phyloP scores from a whole-genome alignment of 2,888 invertebrate genomes.

The Syrista parreyssii region DNA sequence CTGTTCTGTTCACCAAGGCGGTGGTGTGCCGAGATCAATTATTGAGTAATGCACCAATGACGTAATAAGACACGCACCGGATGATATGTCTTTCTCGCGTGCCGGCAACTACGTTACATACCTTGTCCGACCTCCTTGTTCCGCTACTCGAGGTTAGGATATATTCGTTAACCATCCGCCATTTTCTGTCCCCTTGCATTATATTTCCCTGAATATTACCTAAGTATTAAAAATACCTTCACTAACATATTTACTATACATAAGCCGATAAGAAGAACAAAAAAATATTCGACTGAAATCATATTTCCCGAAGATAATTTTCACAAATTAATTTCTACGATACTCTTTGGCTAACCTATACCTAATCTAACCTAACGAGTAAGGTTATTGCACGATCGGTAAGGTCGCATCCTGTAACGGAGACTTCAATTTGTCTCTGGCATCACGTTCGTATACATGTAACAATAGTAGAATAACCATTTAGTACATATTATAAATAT shows the following conservation, averaged over 20 bases:
- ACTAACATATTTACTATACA: too few species aligned
- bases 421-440: not conserved
- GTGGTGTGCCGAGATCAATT: not conserved
- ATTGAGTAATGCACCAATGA: constrained; percentile 8
- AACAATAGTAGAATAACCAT: not conserved
- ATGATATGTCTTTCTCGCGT: not conserved
- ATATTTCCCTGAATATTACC: not conserved
- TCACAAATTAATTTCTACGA: too few species aligned
- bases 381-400: not conserved
- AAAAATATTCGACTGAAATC: too few species aligned
- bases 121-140: not conserved
- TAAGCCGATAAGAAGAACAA: too few species aligned
- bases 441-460: not conserved
- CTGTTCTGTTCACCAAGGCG: not conserved
- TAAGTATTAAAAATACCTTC: too few species aligned
- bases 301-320: too few species aligned
- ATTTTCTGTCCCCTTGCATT: not conserved
- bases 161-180: not conserved
- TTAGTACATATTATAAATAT: not conserved
- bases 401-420: not conserved
- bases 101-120: not conserved
- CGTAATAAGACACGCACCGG: constrained; percentile 3
- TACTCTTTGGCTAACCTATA: not conserved
- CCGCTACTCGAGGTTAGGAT: not conserved
- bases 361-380: not conserved